Evolutionary conservation across 1,140 invertebrate genomes (phyloP).

Genomic region (Penaeus chinensis): DNA sequence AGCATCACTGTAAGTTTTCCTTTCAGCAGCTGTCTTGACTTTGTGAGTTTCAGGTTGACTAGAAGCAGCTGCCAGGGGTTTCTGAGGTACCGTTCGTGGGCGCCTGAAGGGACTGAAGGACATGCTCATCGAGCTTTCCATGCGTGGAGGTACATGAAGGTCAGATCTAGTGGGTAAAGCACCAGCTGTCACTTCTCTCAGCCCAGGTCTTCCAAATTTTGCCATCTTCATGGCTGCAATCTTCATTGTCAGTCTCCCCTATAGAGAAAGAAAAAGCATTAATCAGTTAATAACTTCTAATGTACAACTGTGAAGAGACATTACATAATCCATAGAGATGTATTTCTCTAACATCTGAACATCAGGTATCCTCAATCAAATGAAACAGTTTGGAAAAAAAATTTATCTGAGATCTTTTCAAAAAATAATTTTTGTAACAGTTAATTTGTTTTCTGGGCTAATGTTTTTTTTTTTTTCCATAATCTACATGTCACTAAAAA

Average conservation of each 20-base stretch:
- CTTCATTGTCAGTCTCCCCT: conserved; percentile 60
- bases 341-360: too few relatives aligned
- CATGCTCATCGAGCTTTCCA: conserved; percentile 54
- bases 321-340: too few relatives aligned
- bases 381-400: too few relatives aligned
- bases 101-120: conserved; percentile 51
- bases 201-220: conserved; percentile 59
- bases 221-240: conserved; percentile 63
- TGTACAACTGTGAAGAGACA: too few relatives aligned
- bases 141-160: conserved; percentile 33
- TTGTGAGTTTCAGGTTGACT: conserved; percentile 51
- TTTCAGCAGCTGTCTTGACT: conserved; percentile 62
- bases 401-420: too few relatives aligned
- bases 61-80: not conserved
- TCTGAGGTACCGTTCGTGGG: conserved; percentile 33
- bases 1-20: conserved; percentile 60
- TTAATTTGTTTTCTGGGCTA: too few relatives aligned
- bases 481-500: too few relatives aligned
- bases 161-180: conserved; percentile 60
- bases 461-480: too few relatives aligned
- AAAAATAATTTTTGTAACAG: too few relatives aligned
- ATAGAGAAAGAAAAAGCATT: not conserved
- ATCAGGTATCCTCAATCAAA: too few relatives aligned
- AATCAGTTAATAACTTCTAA: too few relatives aligned
- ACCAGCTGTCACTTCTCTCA: conserved; percentile 56